Base-by-base conservation (phyloP, 2,888 invertebrate species). In the Lasioglossum villosulum region DNA sequence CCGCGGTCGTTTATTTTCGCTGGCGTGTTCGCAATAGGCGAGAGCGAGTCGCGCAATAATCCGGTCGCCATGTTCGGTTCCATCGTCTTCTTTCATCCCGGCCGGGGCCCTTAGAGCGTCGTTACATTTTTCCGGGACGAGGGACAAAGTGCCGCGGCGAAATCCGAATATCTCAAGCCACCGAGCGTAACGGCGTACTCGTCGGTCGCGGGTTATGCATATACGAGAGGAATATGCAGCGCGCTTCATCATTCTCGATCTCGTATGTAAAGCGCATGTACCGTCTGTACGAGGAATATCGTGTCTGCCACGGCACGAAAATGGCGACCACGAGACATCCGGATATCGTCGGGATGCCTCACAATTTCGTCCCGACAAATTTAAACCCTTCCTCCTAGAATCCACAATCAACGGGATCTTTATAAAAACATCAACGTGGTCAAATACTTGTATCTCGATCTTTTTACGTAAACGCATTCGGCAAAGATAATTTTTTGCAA, bases 241-340 rank as follows among this genome's bases (percentile, higher is more conserved):
- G 76, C 83, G 86, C 86, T 90, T 88, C 90, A 85, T 90, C 90
- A 88, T 90, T 88, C 90, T 80, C 88, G 90, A 90, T 90, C 86
- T 88, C 75, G 82, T 76, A 84, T 87, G 85, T 84, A 84, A 82
- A 78, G 82, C 78, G 82, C 78, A 81, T 82, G 83, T 86, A 84
- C 76, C 66, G 59, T 77, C 73, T 48, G 71, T 82, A 23, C 37
- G 39, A 4, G 37, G 83, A 84, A 84, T 83, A 87, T 76, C 83
- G 76, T 74, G 78, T 86, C 30, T 30, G 63, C 34, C 66, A 86
- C 78, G 80, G 82, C 79, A 78, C 66, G 75, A 79, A 75, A 82
- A 88, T 66, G 83, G 73, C 68, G 78, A 16, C 48, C 75, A 3
- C 16, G 63, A 63, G 14, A 37, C 37, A 19, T 19, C 48, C 4